Evolutionary conservation across 30 jellyfish, hydroid and myxozoan species (phyloP), one percentile per base, ranked within the genome.

Genomic region (Aurelia coerulea): DNA sequence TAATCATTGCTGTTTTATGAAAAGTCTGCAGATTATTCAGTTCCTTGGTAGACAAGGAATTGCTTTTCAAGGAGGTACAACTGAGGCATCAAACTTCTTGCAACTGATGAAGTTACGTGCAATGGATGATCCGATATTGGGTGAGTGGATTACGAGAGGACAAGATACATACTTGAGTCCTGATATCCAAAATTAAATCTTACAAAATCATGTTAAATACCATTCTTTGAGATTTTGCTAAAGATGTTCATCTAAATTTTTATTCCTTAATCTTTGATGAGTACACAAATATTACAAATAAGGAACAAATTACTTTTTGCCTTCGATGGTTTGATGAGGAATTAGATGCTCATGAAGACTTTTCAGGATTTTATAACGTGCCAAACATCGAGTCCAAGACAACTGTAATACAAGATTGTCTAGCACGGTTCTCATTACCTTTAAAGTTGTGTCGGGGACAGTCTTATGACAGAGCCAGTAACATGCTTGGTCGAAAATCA

Each of bases 201-300:
- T 83, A 39, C 16, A n/a, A n/a, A 59, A 84, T 90, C 66, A 90
- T 90, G 96, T 73, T 83, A 29, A 78, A 90, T 68, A 60, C 41
- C 5, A 59, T 82, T 73, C 32, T 90, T 49, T 72, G 91, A 23
- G 78, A 74, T 42, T 37, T 81, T 63, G 73, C 83, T 31, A 50
- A 72, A 11, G 90, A 73, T 29, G 64, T 66, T 16, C 65, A 84
- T 41, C 34, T 60, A 16, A 83, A 83, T 39, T 83, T 52, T 51
- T 84, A 18, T 65, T 56, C 94, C 65, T 35, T 84, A 16, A 82
- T 84, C 71, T 90, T 88, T 59, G 92, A 90, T 80, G 96, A 90
- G 65, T 90, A 90, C 90, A 90, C 92, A 5, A 96, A 90, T 77
- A 84, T 83, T 84, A 74, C 97, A 33, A 90, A 82, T 63, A 83